Evolutionary conservation across 2,797 vertebrate species (phyloP).

Genomic region (Chaetodon trifasciatus): DNA sequence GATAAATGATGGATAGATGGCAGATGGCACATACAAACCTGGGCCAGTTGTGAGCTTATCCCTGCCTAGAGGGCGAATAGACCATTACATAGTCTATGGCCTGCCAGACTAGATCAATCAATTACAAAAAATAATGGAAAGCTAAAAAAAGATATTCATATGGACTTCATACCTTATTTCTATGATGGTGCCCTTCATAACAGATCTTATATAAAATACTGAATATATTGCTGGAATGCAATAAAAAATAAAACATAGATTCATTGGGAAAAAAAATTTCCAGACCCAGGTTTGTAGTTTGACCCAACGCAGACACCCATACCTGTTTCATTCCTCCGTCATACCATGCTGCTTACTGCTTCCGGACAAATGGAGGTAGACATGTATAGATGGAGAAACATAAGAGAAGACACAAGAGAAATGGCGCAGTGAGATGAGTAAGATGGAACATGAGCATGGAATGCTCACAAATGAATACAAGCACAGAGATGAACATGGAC

Average conservation of each 20-base stretch:
- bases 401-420: conserved; percentile 78
- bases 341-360: conserved; percentile 83
- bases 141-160: conserved; percentile 45
- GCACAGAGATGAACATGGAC: conserved; percentile 37
- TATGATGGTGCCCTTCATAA: conserved; percentile 20
- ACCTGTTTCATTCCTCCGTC: conserved; percentile 78
- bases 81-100: conserved; percentile 55
- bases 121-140: conserved; percentile 57
- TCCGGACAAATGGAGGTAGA: conserved; percentile 76
- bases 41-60: conserved; percentile 75
- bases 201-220: conserved; percentile 25
- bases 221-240: conserved; percentile 24
- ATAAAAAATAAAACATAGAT: conserved; percentile 23
- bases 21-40: conserved; percentile 80
- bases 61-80: conserved; percentile 70
- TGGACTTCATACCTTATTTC: conserved; percentile 38
- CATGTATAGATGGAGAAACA: conserved; percentile 71
- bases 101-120: conserved; percentile 65
- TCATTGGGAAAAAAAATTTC: conserved; percentile 35
- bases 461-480: conserved; percentile 48
- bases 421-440: conserved; percentile 67
- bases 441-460: conserved; percentile 49
- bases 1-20: conserved; percentile 75
- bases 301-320: conserved; percentile 59
- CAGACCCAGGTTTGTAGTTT: conserved; percentile 67